These are phyloP conservation scores for Tigriopus japonicus DNA, from an alignment of 1,140 invertebrate species.

Conservation along the genomic window DNA sequence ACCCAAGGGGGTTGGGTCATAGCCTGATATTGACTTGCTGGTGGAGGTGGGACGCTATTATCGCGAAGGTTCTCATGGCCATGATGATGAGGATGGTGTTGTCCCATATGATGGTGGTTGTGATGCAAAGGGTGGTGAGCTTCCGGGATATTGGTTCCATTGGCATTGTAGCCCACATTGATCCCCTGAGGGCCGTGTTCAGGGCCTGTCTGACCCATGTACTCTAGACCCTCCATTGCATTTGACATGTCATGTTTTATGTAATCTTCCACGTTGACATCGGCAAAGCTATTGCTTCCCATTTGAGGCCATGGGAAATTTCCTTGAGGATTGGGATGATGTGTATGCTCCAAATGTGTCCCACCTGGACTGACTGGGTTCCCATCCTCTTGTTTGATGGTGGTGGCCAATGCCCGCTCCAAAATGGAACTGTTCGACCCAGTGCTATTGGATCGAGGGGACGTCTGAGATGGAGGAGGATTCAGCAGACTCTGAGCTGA, in stretches of 20 bases:
- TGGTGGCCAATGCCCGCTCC: slow-evolving; percentile 9
- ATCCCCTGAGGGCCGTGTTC: background rate
- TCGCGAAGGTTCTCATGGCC: no score
- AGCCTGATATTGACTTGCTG: no score
- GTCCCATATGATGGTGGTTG: no score
- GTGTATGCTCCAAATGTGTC: background rate
- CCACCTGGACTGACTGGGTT: background rate
- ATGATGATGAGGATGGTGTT: no score
- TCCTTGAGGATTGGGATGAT: background rate
- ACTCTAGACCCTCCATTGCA: background rate
- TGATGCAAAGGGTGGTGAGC: background rate
- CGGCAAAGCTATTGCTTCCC: background rate
- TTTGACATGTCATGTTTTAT: background rate
- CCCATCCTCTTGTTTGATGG: background rate
- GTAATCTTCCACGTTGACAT: background rate
- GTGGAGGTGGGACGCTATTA: no score
- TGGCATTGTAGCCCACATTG: background rate
- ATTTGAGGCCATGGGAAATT: background rate
- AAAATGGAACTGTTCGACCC: slow-evolving; percentile 10
- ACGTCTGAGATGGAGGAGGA: background rate
- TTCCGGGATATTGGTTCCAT: background rate
- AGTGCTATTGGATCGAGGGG: background rate
- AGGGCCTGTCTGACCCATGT: background rate
- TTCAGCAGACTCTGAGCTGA: background rate
- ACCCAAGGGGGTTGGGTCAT: no score